A percentile compares a stretch with the other conserved stretches of the same genome.
Evolutionary conservation across 2,797 vertebrate species (phyloP).

Genomic region (Decapterus maruadsi): DNA sequence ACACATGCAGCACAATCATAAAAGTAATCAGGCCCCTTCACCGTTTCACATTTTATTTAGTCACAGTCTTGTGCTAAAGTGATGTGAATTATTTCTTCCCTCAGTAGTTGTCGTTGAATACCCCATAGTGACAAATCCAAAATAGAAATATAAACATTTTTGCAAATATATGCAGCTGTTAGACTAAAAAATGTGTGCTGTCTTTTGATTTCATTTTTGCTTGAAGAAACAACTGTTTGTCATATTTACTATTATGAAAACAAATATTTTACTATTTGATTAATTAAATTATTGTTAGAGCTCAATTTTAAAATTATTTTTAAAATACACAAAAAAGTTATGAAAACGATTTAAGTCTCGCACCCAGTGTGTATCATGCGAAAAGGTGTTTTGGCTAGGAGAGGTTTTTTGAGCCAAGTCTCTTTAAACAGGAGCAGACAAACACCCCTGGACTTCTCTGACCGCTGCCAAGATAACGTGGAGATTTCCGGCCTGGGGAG

Average conservation of each 20-base stretch:
- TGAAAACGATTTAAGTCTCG: not conserved
- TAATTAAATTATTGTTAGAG: not conserved
- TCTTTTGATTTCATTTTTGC: too few species aligned
- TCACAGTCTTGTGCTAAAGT: too few species aligned
- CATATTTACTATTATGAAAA: too few species aligned
- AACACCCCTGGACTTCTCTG: slow-evolving; percentile 45
- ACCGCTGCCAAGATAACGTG: slow-evolving; percentile 63
- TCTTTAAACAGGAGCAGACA: slow-evolving; percentile 38
- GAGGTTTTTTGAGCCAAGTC: slow-evolving; percentile 6
- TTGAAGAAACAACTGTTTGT: too few species aligned
- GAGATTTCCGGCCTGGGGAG: slow-evolving; percentile 59
- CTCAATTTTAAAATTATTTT: not conserved
- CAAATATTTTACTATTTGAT: not conserved
- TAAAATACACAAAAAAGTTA: not conserved
- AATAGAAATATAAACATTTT: too few species aligned
- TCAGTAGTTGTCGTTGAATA: too few species aligned
- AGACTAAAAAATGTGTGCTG: too few species aligned
- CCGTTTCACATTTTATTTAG: too few species aligned
- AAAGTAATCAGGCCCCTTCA: too few species aligned
- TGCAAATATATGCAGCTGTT: too few species aligned
- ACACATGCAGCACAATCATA: slow-evolving; percentile 3
- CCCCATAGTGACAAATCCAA: too few species aligned
- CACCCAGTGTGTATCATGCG: not conserved
- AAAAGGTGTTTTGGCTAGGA: slow-evolving; percentile 4
- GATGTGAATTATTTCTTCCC: too few species aligned